Conservation (phyloP, 1,140 invertebrate genomes). For the Heliconius congener region DNA sequence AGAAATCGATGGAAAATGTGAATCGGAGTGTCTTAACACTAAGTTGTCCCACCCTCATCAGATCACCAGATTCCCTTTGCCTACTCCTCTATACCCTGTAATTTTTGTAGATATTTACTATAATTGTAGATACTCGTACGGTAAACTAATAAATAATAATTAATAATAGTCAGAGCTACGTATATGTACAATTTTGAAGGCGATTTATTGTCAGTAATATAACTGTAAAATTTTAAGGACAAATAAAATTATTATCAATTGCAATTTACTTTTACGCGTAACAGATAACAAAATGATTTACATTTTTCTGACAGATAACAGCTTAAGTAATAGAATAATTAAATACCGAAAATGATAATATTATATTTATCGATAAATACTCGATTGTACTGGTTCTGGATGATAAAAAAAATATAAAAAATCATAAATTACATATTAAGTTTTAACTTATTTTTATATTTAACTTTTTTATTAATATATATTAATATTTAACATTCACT, state of each 20-base stretch:
- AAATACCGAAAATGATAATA: neutral
- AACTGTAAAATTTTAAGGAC: neutral
- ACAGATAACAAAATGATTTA: neutral
- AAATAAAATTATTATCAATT: conserved; percentile 1
- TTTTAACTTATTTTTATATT: too few relatives aligned
- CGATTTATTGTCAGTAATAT: conserved; percentile 4
- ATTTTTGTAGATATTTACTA: too few relatives aligned
- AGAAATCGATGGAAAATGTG: too few relatives aligned
- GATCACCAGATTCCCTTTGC: too few relatives aligned
- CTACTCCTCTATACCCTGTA: too few relatives aligned
- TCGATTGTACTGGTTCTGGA: neutral
- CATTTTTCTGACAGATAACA: neutral
- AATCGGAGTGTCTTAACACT: too few relatives aligned
- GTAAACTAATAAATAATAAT: neutral
- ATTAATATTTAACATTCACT: neutral
- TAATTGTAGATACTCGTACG: too few relatives aligned
- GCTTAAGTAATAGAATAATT: neutral
- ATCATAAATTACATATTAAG: neutral
- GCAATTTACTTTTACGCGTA: neutral
- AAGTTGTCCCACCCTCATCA: too few relatives aligned
- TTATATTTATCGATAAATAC: neutral
- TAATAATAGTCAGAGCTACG: neutral
- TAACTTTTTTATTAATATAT: too few relatives aligned
- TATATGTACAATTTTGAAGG: neutral
- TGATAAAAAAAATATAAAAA: neutral